Percentiles rank a stretch among this genome's conserved stretches.
phyloP scores from a whole-genome alignment of 2,113 vertebrate species.

The Penelope pileata region DNA sequence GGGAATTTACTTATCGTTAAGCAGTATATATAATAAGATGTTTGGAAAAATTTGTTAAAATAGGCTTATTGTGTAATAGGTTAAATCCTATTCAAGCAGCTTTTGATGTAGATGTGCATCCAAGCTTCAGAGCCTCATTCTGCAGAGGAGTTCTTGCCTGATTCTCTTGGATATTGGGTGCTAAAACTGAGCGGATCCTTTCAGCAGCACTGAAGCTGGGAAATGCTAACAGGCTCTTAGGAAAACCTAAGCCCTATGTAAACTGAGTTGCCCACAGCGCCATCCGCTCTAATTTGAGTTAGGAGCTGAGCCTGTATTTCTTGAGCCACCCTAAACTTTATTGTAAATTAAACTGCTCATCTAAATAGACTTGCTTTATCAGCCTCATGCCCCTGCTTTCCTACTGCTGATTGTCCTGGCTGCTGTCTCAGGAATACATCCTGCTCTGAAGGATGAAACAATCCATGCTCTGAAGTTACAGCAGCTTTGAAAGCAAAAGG shows the following conservation, averaged over 20 bases:
- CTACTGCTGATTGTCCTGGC: neutral
- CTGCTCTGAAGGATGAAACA: neutral
- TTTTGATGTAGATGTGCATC: neutral
- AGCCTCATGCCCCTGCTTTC: neutral
- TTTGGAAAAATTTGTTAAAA: neutral
- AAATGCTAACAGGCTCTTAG: neutral
- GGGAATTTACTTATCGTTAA: neutral
- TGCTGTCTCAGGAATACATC: neutral
- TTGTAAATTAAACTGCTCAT: neutral
- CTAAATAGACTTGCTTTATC: neutral
- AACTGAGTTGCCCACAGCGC: neutral
- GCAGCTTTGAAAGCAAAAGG: neutral
- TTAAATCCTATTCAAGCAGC: neutral
- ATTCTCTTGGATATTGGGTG: rapidly evolving
- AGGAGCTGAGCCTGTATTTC: neutral
- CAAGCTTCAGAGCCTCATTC: neutral
- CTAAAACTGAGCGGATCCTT: neutral
- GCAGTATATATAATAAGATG: neutral
- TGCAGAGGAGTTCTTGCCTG: neutral
- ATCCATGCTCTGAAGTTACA: neutral
- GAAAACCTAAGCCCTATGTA: neutral
- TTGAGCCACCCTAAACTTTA: neutral
- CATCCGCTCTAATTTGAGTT: neutral
- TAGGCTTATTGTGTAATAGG: neutral
- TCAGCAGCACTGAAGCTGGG: neutral